phyloP scores from a whole-genome alignment of 2,888 invertebrate genomes.

The Polyploca ridens region DNA sequence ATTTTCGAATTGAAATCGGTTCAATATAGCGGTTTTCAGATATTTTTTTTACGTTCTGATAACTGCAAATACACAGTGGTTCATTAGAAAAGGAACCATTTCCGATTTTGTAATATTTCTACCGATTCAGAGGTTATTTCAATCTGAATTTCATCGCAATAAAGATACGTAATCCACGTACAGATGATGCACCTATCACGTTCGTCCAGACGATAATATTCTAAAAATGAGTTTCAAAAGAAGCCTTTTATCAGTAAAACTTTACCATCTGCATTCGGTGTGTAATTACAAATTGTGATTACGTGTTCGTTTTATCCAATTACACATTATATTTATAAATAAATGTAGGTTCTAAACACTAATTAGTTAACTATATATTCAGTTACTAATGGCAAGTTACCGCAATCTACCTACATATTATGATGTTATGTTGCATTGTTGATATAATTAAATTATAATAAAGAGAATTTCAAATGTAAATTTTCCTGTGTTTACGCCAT shows the following conservation, averaged over 20 bases:
- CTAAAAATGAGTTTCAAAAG: background rate
- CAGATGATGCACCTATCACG: no score
- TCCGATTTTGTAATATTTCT: no score
- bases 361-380: background rate
- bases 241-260: background rate
- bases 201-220: no score
- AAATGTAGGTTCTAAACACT: background rate
- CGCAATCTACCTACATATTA: background rate
- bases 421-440: background rate
- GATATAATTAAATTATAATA: background rate
- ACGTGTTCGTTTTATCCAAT: background rate
- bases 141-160: no score
- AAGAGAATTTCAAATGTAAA: background rate
- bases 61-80: no score
- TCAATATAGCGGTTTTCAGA: no score
- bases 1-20: no score
- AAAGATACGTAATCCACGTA: no score
- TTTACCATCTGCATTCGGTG: background rate
- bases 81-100: no score
- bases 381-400: background rate
- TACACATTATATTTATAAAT: background rate
- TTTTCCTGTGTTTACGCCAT: background rate
- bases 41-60: no score
- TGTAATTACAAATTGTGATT: constrained; percentile 4
- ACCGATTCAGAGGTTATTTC: no score